Evolutionary conservation across 1,140 invertebrate species (phyloP).

Genomic region (Triops longicaudatus): DNA sequence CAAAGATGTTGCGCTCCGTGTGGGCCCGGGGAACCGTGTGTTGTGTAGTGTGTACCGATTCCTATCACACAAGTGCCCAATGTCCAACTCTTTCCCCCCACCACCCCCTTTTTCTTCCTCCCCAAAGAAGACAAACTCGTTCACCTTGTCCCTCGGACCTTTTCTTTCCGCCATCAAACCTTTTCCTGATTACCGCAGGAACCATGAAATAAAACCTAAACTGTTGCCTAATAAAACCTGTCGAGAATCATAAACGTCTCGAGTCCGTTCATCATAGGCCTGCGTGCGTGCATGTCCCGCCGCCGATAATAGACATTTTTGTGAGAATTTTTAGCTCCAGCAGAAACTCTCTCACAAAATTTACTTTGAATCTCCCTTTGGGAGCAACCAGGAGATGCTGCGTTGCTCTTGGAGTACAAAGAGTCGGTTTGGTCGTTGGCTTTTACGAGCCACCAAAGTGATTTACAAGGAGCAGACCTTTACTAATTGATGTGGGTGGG

Average conservation of each 20-base stretch:
- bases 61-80: not conserved
- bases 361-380: not conserved
- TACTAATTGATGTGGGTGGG: slow-evolving; percentile 9
- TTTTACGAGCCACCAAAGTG: slow-evolving; percentile 12
- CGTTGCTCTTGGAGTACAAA: not conserved
- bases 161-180: not conserved
- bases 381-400: not conserved
- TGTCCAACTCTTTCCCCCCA: not conserved
- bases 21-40: not conserved
- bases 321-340: not conserved
- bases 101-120: no score
- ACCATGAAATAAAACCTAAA: slow-evolving; percentile 5
- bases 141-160: not conserved
- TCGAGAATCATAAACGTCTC: not conserved
- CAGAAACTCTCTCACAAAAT: not conserved
- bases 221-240: not conserved
- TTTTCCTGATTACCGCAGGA: not conserved
- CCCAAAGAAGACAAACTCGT: not conserved
- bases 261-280: not conserved
- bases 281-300: not conserved
- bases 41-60: not conserved
- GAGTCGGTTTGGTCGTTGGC: not conserved
- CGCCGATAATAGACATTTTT: not conserved
- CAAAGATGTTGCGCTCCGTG: not conserved
- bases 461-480: not conserved